Base-by-base conservation (phyloP, 2,888 invertebrate species). In the Clitarchus hookeri region DNA sequence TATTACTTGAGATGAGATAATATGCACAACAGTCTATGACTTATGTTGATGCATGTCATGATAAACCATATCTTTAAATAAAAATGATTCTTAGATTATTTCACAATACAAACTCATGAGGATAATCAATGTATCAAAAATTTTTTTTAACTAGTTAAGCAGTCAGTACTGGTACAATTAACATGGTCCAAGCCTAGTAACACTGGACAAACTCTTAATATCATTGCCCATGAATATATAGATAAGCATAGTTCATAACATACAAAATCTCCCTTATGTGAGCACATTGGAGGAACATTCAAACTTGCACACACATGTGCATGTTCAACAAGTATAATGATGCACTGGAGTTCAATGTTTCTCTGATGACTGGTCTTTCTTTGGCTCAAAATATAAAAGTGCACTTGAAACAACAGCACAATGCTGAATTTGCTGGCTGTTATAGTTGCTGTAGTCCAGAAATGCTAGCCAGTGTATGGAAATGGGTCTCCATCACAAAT, bases 401-500 rank as follows among this genome's bases (percentile, higher is more conserved):
- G 65, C 65, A 65, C 65, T 65, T 65, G 65, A 65, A 65, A 65
- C n/a, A 65, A 23, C 65, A 65, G 65, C 65, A 65, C n/a, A n/a
- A 65, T n/a, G 65, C 65, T 65, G 65, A 65, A n/a, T 65, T n/a
- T n/a, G 23, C 65, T n/a, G 19, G 65, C 65, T 65, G 65, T 11
- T 65, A n/a, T 8, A 65, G 65, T 9, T 65, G 65, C 19, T 65
- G 65, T 19, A 65, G n/a, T 65, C 65, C 65, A 16, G 16, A 65
- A 65, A 65, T 65, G 65, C 65, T 65, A 65, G 65, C 65, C 65
- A 65, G 65, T 23, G 65, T 65, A 65, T 19, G 65, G 65, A 65
- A 65, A n/a, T 25, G 93, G 92, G 90, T 96, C 96, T 89, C 96
- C 96, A 92, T 96, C 96, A 92, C 97, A 97, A 90, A 96, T 96